phyloP scores from a whole-genome alignment of 2,888 invertebrate species.

The Mechanitis messenoides region DNA sequence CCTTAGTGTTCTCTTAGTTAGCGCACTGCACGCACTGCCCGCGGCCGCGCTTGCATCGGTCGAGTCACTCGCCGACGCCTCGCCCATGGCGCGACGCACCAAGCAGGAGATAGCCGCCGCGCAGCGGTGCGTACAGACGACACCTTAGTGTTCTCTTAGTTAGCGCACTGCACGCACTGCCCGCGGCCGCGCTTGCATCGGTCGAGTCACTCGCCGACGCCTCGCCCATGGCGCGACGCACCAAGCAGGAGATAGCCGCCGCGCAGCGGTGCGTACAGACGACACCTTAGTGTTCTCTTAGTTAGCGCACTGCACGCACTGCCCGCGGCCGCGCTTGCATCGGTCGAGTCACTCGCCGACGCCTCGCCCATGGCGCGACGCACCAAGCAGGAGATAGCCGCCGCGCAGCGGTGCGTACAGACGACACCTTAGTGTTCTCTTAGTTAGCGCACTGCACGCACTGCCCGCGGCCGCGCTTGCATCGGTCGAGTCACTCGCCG shows the following conservation, averaged over 20 bases:
- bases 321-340: constrained; percentile 60
- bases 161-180: constrained; percentile 44
- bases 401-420: constrained; percentile 82
- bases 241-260: constrained; percentile 95
- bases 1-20: too few species aligned
- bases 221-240: constrained; percentile 93
- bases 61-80: constrained; percentile 81
- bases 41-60: constrained; percentile 62
- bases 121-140: constrained; percentile 75
- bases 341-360: constrained; percentile 75
- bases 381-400: constrained; percentile 96
- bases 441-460: constrained; percentile 38
- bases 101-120: constrained; percentile 97
- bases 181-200: constrained; percentile 60
- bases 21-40: constrained; percentile 47
- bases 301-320: constrained; percentile 41
- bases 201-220: constrained; percentile 79
- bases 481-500: constrained; percentile 71
- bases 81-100: constrained; percentile 94
- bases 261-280: constrained; percentile 81
- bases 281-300: too few species aligned
- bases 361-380: constrained; percentile 94
- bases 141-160: too few species aligned
- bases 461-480: constrained; percentile 59
- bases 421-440: too few species aligned